These are phyloP conservation scores for Brachionus angularis DNA, from an alignment of 1,140 invertebrate species.

Conservation along the genomic window DNA sequence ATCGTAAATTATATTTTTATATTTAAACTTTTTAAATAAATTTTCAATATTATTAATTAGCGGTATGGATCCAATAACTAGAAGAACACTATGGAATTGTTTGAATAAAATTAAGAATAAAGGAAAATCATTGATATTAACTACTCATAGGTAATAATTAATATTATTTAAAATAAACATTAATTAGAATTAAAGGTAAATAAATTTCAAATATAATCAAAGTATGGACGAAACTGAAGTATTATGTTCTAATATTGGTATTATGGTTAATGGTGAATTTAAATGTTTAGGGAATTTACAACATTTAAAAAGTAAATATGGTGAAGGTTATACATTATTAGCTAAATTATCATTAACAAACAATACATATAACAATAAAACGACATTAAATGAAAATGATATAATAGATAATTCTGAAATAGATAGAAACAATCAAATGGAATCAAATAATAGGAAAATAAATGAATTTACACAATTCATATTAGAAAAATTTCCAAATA, in stretches of 20 bases:
- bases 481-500: slow-evolving; percentile 47
- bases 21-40: slow-evolving; percentile 1
- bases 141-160: too few relatives aligned
- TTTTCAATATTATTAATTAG: slow-evolving; percentile 52
- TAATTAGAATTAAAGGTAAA: slow-evolving; percentile 62
- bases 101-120: slow-evolving; percentile 47
- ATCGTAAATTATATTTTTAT: slow-evolving; percentile 52
- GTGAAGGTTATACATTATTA: slow-evolving; percentile 50
- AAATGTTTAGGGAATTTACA: slow-evolving; percentile 59
- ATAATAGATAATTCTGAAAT: too few relatives aligned
- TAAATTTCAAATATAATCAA: slow-evolving; percentile 57
- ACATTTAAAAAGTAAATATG: slow-evolving; percentile 60
- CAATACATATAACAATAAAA: neutral
- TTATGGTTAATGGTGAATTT: slow-evolving; percentile 61
- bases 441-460: slow-evolving; percentile 44
- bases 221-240: slow-evolving; percentile 62
- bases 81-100: slow-evolving; percentile 61
- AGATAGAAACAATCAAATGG: slow-evolving; percentile 45
- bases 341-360: neutral
- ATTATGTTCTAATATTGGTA: slow-evolving; percentile 58
- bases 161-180: too few relatives aligned
- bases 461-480: slow-evolving; percentile 50
- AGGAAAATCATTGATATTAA: slow-evolving; percentile 28
- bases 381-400: too few relatives aligned
- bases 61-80: slow-evolving; percentile 63